Conservation (phyloP, 2,888 invertebrate species). For the Drosophila acutilabella region DNA sequence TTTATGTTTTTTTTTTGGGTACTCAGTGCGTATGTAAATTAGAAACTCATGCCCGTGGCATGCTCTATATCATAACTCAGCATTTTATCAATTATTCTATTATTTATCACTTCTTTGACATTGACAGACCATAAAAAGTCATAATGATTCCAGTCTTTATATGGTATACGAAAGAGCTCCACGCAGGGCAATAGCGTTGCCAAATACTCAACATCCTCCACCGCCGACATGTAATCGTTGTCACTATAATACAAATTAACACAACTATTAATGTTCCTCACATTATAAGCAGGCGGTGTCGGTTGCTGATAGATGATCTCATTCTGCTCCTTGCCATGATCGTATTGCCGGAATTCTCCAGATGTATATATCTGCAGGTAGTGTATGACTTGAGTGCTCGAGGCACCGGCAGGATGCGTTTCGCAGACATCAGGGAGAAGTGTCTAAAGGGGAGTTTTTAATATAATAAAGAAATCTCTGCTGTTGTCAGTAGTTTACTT, state of each 20-base stretch:
- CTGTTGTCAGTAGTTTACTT: slow-evolving; percentile 39
- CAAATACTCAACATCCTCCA: slow-evolving; percentile 86
- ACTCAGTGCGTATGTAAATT: slow-evolving; percentile 19
- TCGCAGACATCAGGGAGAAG: slow-evolving; percentile 88
- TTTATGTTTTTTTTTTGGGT: slow-evolving; percentile 3
- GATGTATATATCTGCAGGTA: slow-evolving; percentile 88
- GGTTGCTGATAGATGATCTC: slow-evolving; percentile 86
- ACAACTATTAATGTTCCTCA: slow-evolving; percentile 87
- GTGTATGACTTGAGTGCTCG: slow-evolving; percentile 89
- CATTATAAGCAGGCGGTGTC: slow-evolving; percentile 87
- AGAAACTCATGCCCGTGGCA: slow-evolving; percentile 47
- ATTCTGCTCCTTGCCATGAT: slow-evolving; percentile 86
- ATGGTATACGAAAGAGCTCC: slow-evolving; percentile 85
- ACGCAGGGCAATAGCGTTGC: slow-evolving; percentile 86
- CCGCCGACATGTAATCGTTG: slow-evolving; percentile 88
- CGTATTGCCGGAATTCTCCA: slow-evolving; percentile 87
- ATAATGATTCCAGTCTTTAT: slow-evolving; percentile 88
- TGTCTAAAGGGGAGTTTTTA: slow-evolving; percentile 86
- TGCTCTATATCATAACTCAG: slow-evolving; percentile 68
- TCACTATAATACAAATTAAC: slow-evolving; percentile 88
- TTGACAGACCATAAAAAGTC: slow-evolving; percentile 89
- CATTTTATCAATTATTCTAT: slow-evolving; percentile 82
- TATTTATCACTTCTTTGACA: slow-evolving; percentile 87
- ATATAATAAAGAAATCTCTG: not conserved
- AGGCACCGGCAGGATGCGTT: slow-evolving; percentile 89